phyloP scores from a whole-genome alignment of 2,888 invertebrate species.

The Andrena haemorrhoa region DNA sequence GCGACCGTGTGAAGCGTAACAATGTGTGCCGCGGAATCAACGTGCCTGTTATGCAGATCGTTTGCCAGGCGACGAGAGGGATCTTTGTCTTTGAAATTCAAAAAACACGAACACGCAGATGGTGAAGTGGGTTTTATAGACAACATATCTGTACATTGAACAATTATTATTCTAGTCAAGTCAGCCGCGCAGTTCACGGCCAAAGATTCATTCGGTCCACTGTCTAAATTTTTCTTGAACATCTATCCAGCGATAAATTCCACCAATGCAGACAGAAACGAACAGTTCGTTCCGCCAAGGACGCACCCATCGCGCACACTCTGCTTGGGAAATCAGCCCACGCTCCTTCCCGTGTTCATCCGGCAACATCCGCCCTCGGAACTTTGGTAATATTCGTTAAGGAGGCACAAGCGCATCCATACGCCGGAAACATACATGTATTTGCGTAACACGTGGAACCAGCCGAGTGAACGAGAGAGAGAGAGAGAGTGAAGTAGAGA shows the following conservation, averaged over 20 bases:
- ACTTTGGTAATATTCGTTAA: constrained; percentile 74
- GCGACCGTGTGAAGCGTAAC: constrained; percentile 40
- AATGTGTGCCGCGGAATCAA: constrained; percentile 40
- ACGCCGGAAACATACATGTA: constrained; percentile 59
- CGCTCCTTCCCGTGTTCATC: constrained; percentile 3
- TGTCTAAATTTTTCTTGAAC: constrained; percentile 5
- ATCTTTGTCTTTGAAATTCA: constrained; percentile 35
- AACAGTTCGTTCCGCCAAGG: constrained; percentile 31
- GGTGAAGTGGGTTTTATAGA: neutral
- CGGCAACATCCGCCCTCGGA: constrained; percentile 48
- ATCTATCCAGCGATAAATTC: constrained; percentile 14
- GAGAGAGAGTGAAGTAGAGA: neutral
- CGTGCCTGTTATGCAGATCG: constrained; percentile 9
- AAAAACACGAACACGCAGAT: neutral
- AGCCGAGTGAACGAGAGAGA: constrained; percentile 28
- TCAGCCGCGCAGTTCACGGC: neutral
- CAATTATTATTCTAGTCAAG: neutral
- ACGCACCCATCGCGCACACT: constrained; percentile 27
- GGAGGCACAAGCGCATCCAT: constrained; percentile 61
- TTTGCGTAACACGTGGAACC: constrained; percentile 74
- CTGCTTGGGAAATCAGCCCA: constrained; percentile 31
- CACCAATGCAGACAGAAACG: neutral
- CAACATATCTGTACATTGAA: neutral
- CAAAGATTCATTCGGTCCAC: neutral
- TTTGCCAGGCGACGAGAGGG: neutral